phyloP scores from a whole-genome alignment of 2,888 invertebrate species.

The Nymphalis c-album region DNA sequence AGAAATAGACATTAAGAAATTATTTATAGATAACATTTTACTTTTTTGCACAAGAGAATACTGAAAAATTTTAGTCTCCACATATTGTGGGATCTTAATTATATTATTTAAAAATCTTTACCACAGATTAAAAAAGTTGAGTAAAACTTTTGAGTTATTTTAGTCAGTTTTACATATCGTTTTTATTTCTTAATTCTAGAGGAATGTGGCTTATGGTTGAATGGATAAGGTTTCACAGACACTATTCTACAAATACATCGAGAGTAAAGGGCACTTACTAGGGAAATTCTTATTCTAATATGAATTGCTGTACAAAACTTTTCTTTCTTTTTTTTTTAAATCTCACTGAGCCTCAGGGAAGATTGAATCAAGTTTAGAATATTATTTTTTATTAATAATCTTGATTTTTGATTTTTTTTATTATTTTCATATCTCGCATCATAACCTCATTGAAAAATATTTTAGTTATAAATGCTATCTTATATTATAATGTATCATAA shows the following conservation, averaged over 20 bases:
- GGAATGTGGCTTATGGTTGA: constrained; percentile 71
- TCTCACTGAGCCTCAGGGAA: neutral
- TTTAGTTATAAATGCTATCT: constrained; percentile 28
- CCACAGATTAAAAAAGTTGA: constrained; percentile 15
- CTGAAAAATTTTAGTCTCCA: neutral
- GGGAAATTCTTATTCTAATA: constrained; percentile 50
- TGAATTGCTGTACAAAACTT: constrained; percentile 31
- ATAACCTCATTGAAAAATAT: neutral
- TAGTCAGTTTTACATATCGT: constrained; percentile 17
- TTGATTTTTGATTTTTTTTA: neutral
- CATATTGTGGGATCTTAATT: neutral
- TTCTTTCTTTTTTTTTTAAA: neutral
- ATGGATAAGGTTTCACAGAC: constrained; percentile 46
- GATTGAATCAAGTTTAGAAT: neutral
- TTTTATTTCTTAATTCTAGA: constrained; percentile 63
- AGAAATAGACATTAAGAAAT: constrained; percentile 1
- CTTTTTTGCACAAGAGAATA: neutral
- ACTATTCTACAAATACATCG: constrained; percentile 48
- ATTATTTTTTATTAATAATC: neutral
- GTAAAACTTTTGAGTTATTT: constrained; percentile 11
- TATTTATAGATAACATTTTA: neutral
- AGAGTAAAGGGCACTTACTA: constrained; percentile 73
- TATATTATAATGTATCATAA: constrained; percentile 3
- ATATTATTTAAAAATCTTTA: constrained; percentile 7
- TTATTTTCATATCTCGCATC: neutral